Evolutionary conservation across 2,888 invertebrate genomes (phyloP).

Genomic region (Creontiades dilutus): DNA sequence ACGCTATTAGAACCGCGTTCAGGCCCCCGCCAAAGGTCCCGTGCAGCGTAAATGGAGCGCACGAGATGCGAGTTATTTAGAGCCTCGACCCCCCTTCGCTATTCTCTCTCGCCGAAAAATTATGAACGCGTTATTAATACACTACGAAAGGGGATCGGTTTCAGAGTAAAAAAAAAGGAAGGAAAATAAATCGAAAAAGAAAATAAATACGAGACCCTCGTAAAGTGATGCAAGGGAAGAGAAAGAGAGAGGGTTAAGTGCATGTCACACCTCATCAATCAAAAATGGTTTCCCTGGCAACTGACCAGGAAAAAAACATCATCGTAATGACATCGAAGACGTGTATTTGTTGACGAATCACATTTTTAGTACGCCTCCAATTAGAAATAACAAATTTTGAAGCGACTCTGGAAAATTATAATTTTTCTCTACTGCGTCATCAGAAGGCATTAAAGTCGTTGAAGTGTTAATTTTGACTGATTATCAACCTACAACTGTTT

Average conservation of each 20-base stretch:
- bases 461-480: no score
- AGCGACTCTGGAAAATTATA: no score
- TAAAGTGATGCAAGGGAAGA: not conserved
- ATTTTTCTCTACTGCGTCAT: no score
- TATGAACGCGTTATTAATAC: conserved; percentile 11
- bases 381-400: no score
- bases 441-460: no score
- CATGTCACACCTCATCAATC: not conserved
- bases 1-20: no score
- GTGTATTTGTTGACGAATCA: not conserved
- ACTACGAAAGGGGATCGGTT: not conserved
- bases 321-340: not conserved
- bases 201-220: not conserved
- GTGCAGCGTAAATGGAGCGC: not conserved
- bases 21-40: not conserved
- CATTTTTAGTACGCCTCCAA: no score
- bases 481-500: no score
- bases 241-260: not conserved
- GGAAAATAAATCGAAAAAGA: not conserved
- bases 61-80: not conserved
- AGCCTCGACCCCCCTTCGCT: not conserved
- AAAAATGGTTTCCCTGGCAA: not conserved
- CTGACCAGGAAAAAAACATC: not conserved
- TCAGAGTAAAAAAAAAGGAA: not conserved
- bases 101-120: not conserved